Conservation (phyloP, 2,797 vertebrate species). For the Phalloptychus januarius region DNA sequence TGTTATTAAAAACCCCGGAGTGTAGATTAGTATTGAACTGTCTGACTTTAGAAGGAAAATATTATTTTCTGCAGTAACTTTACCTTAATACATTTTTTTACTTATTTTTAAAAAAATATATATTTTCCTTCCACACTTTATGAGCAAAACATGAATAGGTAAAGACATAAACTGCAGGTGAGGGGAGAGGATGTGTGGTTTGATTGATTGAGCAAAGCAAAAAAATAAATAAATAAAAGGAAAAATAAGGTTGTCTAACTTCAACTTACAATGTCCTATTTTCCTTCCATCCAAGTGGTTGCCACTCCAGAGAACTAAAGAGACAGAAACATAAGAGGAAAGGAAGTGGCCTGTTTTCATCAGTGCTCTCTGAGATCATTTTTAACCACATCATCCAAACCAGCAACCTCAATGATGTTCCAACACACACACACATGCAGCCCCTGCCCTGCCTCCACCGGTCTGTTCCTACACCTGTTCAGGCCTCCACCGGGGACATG, state of each 20-base stretch:
- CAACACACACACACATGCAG: constrained; percentile 27
- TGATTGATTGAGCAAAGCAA: constrained; percentile 75
- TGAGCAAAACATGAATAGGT: constrained; percentile 10
- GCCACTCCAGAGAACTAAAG: constrained; percentile 85
- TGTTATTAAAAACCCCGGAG: constrained; percentile 9
- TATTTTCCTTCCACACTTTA: constrained; percentile 10
- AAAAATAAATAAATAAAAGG: constrained; percentile 75
- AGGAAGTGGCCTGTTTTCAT: constrained; percentile 79
- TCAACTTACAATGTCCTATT: constrained; percentile 86
- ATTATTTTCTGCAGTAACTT: constrained; percentile 65
- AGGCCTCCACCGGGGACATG: constrained; percentile 81
- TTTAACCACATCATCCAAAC: constrained; percentile 65
- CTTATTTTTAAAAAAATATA: constrained; percentile 44
- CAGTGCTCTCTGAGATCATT: constrained; percentile 81
- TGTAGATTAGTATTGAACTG: constrained; percentile 33
- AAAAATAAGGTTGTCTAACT: constrained; percentile 76
- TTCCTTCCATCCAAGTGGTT: constrained; percentile 85
- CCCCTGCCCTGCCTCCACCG: constrained; percentile 70
- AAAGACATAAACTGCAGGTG: constrained; percentile 43
- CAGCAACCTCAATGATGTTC: constrained; percentile 43
- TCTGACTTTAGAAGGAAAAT: constrained; percentile 61
- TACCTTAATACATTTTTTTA: constrained; percentile 57
- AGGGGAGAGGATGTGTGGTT: constrained; percentile 45
- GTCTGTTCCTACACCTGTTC: constrained; percentile 82
- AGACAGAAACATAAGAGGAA: constrained; percentile 81